These are phyloP conservation scores for Mustelus asterias DNA, from an alignment of 2,113 vertebrate species.

Conservation along the genomic window DNA sequence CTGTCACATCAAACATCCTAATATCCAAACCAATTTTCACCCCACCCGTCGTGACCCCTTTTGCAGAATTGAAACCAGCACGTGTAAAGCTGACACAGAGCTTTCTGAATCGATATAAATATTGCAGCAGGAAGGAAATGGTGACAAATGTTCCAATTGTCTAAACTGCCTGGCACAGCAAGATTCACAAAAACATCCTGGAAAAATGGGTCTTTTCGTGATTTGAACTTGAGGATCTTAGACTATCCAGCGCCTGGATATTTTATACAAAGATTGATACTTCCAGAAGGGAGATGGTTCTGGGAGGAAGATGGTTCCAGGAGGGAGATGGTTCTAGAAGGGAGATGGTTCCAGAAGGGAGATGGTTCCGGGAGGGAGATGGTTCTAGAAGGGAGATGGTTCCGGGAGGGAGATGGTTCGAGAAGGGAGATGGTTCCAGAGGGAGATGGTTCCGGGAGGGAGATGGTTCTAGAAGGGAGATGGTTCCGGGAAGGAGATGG, in stretches of 20 bases:
- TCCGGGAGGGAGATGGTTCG: too few species aligned
- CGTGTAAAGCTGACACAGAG: neutral
- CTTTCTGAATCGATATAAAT: neutral
- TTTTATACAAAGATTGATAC: neutral
- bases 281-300: too few species aligned
- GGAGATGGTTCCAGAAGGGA: too few species aligned
- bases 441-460: too few species aligned
- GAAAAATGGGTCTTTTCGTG: neutral
- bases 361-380: too few species aligned
- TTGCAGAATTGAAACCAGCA: slow-evolving; percentile 9
- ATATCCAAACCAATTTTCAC: neutral
- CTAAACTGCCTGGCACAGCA: neutral
- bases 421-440: too few species aligned
- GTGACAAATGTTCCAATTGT: too few species aligned
- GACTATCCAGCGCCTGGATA: neutral
- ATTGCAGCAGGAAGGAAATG: neutral
- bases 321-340: too few species aligned
- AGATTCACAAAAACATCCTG: neutral
- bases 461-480: too few species aligned
- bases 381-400: too few species aligned
- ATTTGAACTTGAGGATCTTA: neutral
- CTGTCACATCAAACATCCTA: neutral
- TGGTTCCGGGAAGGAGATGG: too few species aligned
- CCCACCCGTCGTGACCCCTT: neutral
- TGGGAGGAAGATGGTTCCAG: too few species aligned